phyloP scores from a whole-genome alignment of 2,888 invertebrate species.

The Hypena proboscidalis region DNA sequence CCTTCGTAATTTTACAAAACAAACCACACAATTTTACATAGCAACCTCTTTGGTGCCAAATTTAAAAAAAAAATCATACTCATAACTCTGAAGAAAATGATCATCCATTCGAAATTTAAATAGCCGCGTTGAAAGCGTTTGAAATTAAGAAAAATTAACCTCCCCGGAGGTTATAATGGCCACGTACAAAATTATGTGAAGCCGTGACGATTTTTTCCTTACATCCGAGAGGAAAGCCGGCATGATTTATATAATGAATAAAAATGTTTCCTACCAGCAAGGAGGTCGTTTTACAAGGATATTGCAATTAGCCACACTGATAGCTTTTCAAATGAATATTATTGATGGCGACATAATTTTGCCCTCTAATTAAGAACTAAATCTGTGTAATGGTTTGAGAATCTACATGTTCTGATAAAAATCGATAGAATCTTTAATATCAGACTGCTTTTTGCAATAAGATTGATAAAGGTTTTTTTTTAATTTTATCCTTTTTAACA shows the following conservation, averaged over 20 bases:
- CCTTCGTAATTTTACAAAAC: no score
- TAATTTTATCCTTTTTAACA: no score
- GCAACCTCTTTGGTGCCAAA: no score
- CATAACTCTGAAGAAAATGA: conserved; percentile 24
- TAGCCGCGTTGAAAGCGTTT: conserved; percentile 53
- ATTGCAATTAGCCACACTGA: conserved; percentile 75
- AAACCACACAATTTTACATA: no score
- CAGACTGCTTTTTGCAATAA: no score
- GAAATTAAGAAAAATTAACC: conserved; percentile 83
- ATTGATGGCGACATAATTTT: conserved; percentile 48
- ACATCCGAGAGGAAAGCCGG: conserved; percentile 70
- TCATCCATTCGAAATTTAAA: conserved; percentile 39
- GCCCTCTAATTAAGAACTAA: conserved; percentile 14
- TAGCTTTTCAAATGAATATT: conserved; percentile 66
- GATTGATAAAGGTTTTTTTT: no score
- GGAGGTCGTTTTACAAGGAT: conserved; percentile 66
- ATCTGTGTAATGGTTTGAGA: no score
- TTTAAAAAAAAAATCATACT: background rate
- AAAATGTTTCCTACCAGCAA: conserved; percentile 71
- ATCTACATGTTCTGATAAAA: no score
- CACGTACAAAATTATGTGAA: conserved; percentile 84
- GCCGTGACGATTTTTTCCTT: conserved; percentile 81
- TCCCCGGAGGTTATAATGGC: conserved; percentile 70
- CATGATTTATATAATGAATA: conserved; percentile 84
- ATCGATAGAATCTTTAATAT: no score